These are phyloP conservation scores for Danio aesculapii DNA, from an alignment of 2,797 vertebrate species.

Conservation along the genomic window DNA sequence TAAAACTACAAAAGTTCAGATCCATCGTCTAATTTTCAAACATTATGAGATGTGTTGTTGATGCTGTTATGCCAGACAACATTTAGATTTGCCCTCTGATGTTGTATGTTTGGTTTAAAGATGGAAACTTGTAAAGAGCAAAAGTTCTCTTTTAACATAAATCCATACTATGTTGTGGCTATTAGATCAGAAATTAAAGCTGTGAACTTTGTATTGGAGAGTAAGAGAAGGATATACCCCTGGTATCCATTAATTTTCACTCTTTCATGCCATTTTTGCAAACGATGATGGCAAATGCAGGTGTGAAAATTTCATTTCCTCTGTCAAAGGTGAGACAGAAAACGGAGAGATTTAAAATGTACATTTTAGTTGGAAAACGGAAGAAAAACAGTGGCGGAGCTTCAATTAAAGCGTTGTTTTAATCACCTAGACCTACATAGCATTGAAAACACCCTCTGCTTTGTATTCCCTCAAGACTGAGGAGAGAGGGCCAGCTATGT, in stretches of 20 bases:
- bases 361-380: background rate
- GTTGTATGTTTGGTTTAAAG: too few species aligned
- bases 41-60: too few species aligned
- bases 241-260: constrained; percentile 9
- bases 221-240: too few species aligned
- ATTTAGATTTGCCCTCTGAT: too few species aligned
- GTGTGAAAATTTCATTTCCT: constrained; percentile 42
- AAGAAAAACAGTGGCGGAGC: constrained; percentile 58
- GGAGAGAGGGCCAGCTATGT: constrained; percentile 67
- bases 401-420: constrained; percentile 73
- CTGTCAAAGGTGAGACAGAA: constrained; percentile 41
- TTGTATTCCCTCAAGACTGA: constrained; percentile 75
- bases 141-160: too few species aligned
- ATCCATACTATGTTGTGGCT: too few species aligned
- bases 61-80: too few species aligned
- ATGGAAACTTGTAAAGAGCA: too few species aligned
- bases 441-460: constrained; percentile 76
- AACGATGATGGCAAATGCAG: constrained; percentile 50
- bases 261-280: constrained; percentile 47
- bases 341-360: constrained; percentile 21
- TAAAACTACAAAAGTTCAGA: too few species aligned
- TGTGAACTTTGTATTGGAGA: too few species aligned
- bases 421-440: constrained; percentile 85
- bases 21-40: too few species aligned
- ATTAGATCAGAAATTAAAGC: too few species aligned